These are phyloP conservation scores for Gila orcuttii DNA, from an alignment of 2,113 vertebrate species.

Conservation along the genomic window DNA sequence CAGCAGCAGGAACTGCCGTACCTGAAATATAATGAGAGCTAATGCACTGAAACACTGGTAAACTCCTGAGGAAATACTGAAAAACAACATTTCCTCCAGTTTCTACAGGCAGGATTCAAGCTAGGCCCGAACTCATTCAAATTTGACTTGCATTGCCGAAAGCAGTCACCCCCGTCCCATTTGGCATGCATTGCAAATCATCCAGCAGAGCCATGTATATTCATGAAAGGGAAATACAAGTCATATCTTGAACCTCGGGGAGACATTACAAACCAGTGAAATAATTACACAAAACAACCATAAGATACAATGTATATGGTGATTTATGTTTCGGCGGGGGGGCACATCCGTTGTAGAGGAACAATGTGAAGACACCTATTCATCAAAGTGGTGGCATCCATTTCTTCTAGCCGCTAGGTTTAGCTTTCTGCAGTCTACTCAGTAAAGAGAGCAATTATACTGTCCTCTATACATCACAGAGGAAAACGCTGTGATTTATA, in stretches of 20 bases:
- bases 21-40: slow-evolving; percentile 8
- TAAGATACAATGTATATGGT: slow-evolving; percentile 63
- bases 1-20: not conserved
- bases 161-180: slow-evolving; percentile 16
- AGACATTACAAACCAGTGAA: slow-evolving; percentile 52
- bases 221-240: slow-evolving; percentile 55
- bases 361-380: slow-evolving; percentile 69
- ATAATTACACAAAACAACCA: slow-evolving; percentile 68
- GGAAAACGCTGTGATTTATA: slow-evolving; percentile 68
- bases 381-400: slow-evolving; percentile 64
- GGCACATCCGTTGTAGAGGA: slow-evolving; percentile 60
- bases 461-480: slow-evolving; percentile 56
- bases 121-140: slow-evolving; percentile 44
- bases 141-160: slow-evolving; percentile 24
- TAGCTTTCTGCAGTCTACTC: slow-evolving; percentile 57
- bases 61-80: not conserved
- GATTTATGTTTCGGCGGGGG: slow-evolving; percentile 67
- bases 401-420: slow-evolving; percentile 59
- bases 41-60: not conserved
- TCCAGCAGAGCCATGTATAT: slow-evolving; percentile 51
- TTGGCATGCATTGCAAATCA: slow-evolving; percentile 40
- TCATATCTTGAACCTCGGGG: slow-evolving; percentile 48
- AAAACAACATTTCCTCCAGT: slow-evolving; percentile 18
- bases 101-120: slow-evolving; percentile 49
- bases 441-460: slow-evolving; percentile 64